Percentiles rank a stretch among this genome's conserved stretches.
Evolutionary conservation across 1,140 invertebrate genomes (phyloP).

Genomic region (Centruroides sculpturatus): DNA sequence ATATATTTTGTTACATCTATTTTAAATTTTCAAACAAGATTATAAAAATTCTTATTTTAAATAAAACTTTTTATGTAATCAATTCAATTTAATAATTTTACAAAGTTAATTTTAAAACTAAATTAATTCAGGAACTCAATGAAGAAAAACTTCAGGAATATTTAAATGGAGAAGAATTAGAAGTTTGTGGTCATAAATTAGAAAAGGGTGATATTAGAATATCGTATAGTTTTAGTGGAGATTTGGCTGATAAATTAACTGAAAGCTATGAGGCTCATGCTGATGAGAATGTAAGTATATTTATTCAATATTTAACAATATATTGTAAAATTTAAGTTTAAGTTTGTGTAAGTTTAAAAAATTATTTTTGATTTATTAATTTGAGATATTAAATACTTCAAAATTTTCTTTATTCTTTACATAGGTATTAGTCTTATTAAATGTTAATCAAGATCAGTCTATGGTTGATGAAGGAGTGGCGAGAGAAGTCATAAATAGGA

Average conservation of each 20-base stretch:
- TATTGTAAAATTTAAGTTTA: neutral
- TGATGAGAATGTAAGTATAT: constrained; percentile 51
- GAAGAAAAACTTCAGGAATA: constrained; percentile 68
- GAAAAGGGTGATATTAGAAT: constrained; percentile 66
- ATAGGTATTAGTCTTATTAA: constrained; percentile 34
- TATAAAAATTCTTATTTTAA: too few relatives aligned
- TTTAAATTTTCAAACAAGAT: too few relatives aligned
- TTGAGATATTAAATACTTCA: neutral
- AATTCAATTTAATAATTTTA: too few relatives aligned
- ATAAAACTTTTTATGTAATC: too few relatives aligned
- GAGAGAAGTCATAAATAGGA: constrained; percentile 86
- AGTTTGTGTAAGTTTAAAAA: neutral
- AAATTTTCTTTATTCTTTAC: neutral
- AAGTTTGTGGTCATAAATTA: constrained; percentile 57
- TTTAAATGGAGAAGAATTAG: constrained; percentile 50
- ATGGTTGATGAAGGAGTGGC: constrained; percentile 85
- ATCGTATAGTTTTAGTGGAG: constrained; percentile 53
- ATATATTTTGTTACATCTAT: too few relatives aligned
- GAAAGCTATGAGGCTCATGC: constrained; percentile 76
- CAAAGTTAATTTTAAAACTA: too few relatives aligned
- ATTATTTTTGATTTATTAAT: neutral
- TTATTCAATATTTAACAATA: neutral
- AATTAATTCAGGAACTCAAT: constrained; percentile 38
- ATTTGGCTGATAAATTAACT: constrained; percentile 42
- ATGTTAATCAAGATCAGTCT: constrained; percentile 53